Evolutionary conservation across 2,113 vertebrate species (phyloP).

Genomic region (Osmerus eperlanus): DNA sequence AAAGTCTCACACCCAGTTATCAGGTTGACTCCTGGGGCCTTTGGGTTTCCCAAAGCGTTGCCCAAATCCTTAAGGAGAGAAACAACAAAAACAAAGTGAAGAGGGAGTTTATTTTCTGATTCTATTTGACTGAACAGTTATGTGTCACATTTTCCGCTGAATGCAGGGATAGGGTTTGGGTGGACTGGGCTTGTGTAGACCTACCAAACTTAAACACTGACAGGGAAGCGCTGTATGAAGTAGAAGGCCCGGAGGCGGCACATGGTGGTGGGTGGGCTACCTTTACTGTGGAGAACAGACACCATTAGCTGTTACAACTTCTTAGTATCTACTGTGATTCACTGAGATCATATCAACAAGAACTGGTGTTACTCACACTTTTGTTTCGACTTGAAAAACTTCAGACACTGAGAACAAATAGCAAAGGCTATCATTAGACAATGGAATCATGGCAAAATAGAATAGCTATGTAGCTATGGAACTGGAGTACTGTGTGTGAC

Average conservation of each 20-base stretch:
- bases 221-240: slow-evolving; percentile 21
- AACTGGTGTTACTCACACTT: slow-evolving; percentile 58
- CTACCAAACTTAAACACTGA: slow-evolving; percentile 65
- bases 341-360: not conserved
- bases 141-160: not conserved
- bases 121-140: not conserved
- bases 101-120: not conserved
- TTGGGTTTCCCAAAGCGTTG: slow-evolving; percentile 90
- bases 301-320: not conserved
- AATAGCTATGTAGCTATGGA: not conserved
- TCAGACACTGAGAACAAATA: slow-evolving; percentile 60
- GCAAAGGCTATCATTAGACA: not conserved
- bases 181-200: not conserved
- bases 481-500: not conserved
- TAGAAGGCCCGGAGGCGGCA: slow-evolving; percentile 17
- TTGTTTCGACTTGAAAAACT: slow-evolving; percentile 59
- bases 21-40: slow-evolving; percentile 85
- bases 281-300: slow-evolving; percentile 49
- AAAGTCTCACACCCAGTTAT: slow-evolving; percentile 74
- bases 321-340: not conserved
- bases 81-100: not conserved
- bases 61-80: slow-evolving; percentile 78
- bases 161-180: not conserved
- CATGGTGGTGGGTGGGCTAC: slow-evolving; percentile 21
- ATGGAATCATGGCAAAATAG: not conserved